Base-by-base conservation (phyloP, 2,888 invertebrate genomes). In the Dyspetes luteomarginatus region DNA sequence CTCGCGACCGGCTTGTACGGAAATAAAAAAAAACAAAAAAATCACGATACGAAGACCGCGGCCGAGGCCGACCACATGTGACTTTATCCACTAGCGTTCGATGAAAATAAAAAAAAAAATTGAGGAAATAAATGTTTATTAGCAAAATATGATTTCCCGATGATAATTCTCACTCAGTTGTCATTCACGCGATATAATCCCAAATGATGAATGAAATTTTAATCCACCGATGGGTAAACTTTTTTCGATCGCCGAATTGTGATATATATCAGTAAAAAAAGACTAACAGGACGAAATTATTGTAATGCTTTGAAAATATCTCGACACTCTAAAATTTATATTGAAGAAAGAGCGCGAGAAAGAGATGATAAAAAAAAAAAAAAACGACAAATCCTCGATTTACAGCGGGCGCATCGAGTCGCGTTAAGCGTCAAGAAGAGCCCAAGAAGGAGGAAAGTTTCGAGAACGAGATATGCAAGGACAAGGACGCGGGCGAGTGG, bases 401-500 rank as follows among this genome's bases (percentile, higher is more conserved):
- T 82, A 2, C 90, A 92, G 92, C 92, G 89, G 93, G 92, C 88
- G 92, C 93, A 87, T 91, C 91, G 84, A 90, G 93, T 87, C 94
- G 96, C 89, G 94, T 94, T 89, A 94, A 94, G 92, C 94, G 95
- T 89, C 96, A 96, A 91, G 94, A 95, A 52, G 95, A 94, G 26
- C 85, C 92, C 17, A 97, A 97, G 93, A 97, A 97, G 93, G 97
- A 97, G 88, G 97, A 97, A 88, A 96, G 95, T 92, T 96, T 97
- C 93, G 97, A 97, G 93, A 95, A 94, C 90, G 97, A 97, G 93
- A 94, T 98, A 87, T 98, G 98, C 94, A 97, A 97, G 94, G 97
- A 97, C 93, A 97, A 97, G 94, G 97, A 97, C 93, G 97, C 98
- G 67, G 97, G 97, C 84, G 98, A 98, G 93, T 98, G 97, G 97